Evolutionary conservation across 2,113 vertebrate species (phyloP).

Genomic region (Heterotilapia buettikoferi): DNA sequence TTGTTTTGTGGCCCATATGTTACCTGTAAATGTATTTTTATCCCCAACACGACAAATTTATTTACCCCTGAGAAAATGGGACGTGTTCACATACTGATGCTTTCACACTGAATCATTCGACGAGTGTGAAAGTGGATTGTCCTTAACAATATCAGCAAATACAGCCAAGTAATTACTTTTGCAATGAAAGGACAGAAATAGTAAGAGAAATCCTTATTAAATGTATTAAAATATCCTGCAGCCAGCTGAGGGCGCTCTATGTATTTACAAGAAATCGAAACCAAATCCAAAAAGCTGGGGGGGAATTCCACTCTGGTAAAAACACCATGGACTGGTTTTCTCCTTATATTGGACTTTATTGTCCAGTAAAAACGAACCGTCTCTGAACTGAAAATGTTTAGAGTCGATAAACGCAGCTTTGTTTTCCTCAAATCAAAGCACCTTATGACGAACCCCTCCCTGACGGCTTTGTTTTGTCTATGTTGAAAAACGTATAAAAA

Average conservation of each 20-base stretch:
- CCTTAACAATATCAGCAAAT: not conserved
- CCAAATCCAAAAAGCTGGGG: not conserved
- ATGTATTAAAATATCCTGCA: not conserved
- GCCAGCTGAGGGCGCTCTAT: not conserved
- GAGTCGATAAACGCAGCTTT: not conserved
- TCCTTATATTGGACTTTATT: not conserved
- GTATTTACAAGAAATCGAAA: conserved; percentile 30
- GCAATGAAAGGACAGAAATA: not conserved
- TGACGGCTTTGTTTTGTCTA: accelerated
- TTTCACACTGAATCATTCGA: not conserved
- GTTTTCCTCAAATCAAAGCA: not conserved
- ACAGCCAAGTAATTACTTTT: not conserved
- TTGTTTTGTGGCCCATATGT: not conserved
- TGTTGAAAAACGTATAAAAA: not conserved
- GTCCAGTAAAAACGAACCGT: not conserved
- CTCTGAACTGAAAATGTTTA: not conserved
- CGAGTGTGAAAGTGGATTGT: not conserved
- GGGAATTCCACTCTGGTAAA: conserved; percentile 3
- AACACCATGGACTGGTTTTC: not conserved
- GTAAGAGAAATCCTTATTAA: not conserved
- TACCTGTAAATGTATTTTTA: not conserved
- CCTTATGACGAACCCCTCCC: accelerated
- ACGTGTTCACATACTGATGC: not conserved
- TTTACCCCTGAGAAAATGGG: not conserved
- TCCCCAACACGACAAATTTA: not conserved